phyloP scores from a whole-genome alignment of 2,888 invertebrate species.

The Cerceris ruficornis region DNA sequence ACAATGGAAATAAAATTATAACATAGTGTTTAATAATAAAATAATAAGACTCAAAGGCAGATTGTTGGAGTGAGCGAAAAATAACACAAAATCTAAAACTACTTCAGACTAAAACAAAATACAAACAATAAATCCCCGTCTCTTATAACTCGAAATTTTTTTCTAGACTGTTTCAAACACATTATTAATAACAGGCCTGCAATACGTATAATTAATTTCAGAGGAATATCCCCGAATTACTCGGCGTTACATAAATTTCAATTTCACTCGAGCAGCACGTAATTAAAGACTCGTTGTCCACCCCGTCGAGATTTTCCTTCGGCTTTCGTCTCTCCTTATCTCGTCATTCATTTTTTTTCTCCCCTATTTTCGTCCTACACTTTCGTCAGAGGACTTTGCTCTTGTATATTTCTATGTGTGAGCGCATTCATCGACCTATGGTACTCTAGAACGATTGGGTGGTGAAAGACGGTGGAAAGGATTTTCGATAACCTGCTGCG shows the following conservation, averaged over 20 bases:
- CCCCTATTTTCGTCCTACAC: background rate
- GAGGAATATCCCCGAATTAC: background rate
- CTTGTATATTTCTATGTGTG: background rate
- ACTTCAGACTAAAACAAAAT: too few species aligned
- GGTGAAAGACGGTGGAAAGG: background rate
- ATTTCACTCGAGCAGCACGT: background rate
- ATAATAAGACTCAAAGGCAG: too few species aligned
- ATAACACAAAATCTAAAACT: too few species aligned
- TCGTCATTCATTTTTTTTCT: background rate
- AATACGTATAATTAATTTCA: background rate
- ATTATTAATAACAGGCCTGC: too few species aligned
- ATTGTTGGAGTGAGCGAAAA: too few species aligned
- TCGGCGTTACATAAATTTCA: background rate
- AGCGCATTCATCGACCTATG: background rate
- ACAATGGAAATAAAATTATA: too few species aligned
- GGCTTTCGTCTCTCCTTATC: background rate
- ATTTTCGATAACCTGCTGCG: slow-evolving; percentile 13
- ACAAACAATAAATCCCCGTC: too few species aligned
- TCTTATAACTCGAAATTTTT: too few species aligned
- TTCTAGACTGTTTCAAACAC: too few species aligned
- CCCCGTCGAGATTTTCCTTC: background rate
- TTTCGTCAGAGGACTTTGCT: background rate
- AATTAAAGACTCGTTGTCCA: background rate
- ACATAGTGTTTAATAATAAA: too few species aligned
- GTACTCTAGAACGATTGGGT: background rate